phyloP scores from a whole-genome alignment of 2,888 invertebrate species.

The Apamea sordens region DNA sequence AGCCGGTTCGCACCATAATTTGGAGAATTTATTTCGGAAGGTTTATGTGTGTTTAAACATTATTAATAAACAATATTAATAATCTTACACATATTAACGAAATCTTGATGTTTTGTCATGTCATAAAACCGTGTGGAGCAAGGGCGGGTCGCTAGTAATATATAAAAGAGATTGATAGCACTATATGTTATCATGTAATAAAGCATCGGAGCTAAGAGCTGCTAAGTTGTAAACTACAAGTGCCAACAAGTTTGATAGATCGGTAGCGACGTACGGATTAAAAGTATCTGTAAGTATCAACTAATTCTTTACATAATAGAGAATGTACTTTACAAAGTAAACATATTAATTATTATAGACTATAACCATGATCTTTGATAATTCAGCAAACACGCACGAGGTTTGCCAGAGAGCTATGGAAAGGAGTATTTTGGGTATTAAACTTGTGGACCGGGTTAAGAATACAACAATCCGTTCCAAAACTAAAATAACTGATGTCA shows the following conservation, averaged over 20 bases:
- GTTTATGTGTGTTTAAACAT: neutral
- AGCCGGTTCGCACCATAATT: too few species aligned
- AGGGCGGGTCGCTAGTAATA: neutral
- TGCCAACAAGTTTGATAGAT: constrained; percentile 15
- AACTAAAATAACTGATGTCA: neutral
- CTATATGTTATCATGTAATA: constrained; percentile 10
- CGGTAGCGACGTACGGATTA: neutral
- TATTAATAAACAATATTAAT: too few species aligned
- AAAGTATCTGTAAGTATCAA: neutral
- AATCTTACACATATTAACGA: neutral
- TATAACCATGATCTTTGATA: neutral
- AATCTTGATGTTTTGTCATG: neutral
- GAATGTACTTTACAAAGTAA: neutral
- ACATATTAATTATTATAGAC: neutral
- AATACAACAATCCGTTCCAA: neutral
- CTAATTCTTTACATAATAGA: neutral
- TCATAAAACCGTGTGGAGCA: neutral
- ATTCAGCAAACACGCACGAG: neutral
- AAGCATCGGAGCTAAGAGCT: neutral
- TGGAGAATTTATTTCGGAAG: neutral
- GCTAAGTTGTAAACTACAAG: constrained; percentile 11
- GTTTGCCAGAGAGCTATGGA: neutral
- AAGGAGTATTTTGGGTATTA: neutral
- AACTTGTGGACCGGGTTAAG: neutral
- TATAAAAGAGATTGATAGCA: neutral